phyloP scores from a whole-genome alignment of 2,888 invertebrate species.

The Dicyrtoma fusca region DNA sequence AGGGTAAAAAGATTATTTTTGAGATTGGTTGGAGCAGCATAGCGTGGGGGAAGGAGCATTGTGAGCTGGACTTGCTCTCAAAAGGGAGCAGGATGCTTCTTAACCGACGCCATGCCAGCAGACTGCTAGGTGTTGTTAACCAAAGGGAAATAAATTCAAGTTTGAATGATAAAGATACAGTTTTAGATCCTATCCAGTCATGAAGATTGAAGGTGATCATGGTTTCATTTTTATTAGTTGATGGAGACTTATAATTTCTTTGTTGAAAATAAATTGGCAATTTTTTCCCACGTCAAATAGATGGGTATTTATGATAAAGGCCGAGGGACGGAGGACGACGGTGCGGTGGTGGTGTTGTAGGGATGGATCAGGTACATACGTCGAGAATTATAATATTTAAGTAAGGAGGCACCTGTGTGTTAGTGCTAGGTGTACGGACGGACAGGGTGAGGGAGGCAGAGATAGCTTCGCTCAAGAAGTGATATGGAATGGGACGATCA shows the following conservation, averaged over 20 bases:
- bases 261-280: constrained; percentile 54
- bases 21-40: no score
- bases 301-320: constrained; percentile 54
- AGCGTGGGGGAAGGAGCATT: no score
- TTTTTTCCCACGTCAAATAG: constrained; percentile 53
- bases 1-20: no score
- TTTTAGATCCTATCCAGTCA: constrained; percentile 8
- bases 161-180: constrained; percentile 19
- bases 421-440: no score
- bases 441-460: no score
- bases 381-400: no score
- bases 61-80: no score
- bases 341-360: no score
- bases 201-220: constrained; percentile 26
- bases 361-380: constrained; percentile 27
- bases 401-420: no score
- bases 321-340: constrained; percentile 19
- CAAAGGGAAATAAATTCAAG: constrained; percentile 11
- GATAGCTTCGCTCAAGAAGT: no score
- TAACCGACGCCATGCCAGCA: no score
- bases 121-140: neutral
- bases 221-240: constrained; percentile 38
- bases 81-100: no score
- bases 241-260: constrained; percentile 40
- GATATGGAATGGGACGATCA: constrained; percentile 26